Conservation (phyloP, 2,113 vertebrate genomes). For the Peucedramus taeniatus region DNA sequence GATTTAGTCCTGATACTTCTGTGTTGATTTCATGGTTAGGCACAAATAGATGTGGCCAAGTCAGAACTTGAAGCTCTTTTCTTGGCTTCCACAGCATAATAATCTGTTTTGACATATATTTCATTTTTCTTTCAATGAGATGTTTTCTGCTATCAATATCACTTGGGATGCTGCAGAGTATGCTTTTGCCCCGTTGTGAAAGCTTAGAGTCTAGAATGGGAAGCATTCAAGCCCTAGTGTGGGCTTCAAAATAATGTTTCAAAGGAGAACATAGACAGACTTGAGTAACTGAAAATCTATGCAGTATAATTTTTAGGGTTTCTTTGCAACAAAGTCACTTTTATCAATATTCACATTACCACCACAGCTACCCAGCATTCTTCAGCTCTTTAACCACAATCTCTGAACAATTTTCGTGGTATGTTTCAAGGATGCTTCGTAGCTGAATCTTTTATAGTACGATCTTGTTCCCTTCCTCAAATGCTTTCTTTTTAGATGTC, state of each 20-base stretch:
- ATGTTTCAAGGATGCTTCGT: neutral
- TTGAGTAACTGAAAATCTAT: constrained; percentile 38
- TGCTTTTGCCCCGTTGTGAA: neutral
- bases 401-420: neutral
- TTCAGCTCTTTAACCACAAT: neutral
- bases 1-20: neutral
- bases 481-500: neutral
- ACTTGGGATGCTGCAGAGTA: constrained; percentile 24
- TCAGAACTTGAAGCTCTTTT: constrained; percentile 27
- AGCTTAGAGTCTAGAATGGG: constrained; percentile 23
- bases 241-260: neutral
- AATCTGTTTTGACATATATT: constrained; percentile 28
- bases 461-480: neutral
- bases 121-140: constrained; percentile 13
- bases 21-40: constrained; percentile 4
- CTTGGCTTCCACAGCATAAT: constrained; percentile 14
- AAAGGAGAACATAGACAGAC: neutral
- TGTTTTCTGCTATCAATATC: constrained; percentile 10
- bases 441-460: neutral
- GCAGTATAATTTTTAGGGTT: neutral
- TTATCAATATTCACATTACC: neutral
- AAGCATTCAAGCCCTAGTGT: neutral
- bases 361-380: neutral
- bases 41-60: neutral
- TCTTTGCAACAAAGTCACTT: neutral